Conservation (phyloP, 1,140 invertebrate genomes). For the Trichogramma pretiosum region DNA sequence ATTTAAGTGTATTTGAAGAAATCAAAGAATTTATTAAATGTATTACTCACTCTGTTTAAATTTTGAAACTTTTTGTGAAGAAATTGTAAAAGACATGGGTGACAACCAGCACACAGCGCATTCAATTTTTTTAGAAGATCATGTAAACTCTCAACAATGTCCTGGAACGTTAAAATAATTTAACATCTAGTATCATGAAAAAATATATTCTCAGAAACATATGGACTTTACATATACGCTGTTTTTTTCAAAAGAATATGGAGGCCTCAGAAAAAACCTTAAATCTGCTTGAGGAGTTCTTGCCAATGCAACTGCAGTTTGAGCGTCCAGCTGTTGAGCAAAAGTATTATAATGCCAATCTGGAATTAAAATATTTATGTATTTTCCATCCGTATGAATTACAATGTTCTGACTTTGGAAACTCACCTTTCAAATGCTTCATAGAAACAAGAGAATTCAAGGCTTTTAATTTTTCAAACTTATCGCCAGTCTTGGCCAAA, state of each 20-base stretch:
- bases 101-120: conserved; percentile 41
- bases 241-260: conserved; percentile 44
- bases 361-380: conserved; percentile 21
- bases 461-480: conserved; percentile 30
- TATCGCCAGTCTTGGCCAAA: conserved; percentile 31
- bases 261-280: conserved; percentile 56
- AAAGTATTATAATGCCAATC: conserved; percentile 57
- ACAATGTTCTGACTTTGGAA: background rate
- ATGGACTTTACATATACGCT: conserved; percentile 40
- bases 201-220: background rate
- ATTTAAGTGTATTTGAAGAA: conserved; percentile 46
- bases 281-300: conserved; percentile 49
- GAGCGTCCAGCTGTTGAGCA: conserved; percentile 56
- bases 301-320: conserved; percentile 55
- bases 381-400: background rate
- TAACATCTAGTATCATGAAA: background rate
- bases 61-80: conserved; percentile 55
- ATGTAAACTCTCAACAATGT: conserved; percentile 46
- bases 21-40: conserved; percentile 14
- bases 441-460: conserved; percentile 29
- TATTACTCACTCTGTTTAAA: conserved; percentile 35
- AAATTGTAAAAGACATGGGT: conserved; percentile 58
- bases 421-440: conserved; percentile 39
- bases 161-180: conserved; percentile 29
- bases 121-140: conserved; percentile 49